Evolutionary conservation across 2,888 invertebrate species (phyloP).

Genomic region (Mythimna albipuncta): DNA sequence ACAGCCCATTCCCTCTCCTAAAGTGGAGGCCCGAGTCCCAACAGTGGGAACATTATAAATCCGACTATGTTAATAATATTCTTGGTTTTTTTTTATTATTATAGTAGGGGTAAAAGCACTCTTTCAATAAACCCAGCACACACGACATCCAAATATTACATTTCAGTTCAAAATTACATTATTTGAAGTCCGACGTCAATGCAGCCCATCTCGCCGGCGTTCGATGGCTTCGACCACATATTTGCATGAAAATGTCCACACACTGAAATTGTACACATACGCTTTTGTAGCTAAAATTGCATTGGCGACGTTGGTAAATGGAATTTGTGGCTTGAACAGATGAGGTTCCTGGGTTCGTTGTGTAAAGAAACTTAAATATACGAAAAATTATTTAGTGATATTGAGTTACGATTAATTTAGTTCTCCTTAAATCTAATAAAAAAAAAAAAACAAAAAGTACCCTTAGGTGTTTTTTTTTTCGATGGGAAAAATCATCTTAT

Average conservation of each 20-base stretch:
- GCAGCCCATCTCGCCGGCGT: background rate
- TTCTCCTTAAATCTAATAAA: too few species aligned
- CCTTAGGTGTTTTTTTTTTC: too few species aligned
- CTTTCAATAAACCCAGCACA: constrained; percentile 13
- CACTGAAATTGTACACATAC: background rate
- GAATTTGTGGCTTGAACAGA: background rate
- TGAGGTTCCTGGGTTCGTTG: background rate
- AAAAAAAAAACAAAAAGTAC: too few species aligned
- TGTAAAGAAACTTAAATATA: background rate
- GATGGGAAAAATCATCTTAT: too few species aligned
- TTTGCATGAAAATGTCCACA: constrained; percentile 54
- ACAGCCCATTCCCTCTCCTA: too few species aligned
- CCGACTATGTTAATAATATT: too few species aligned
- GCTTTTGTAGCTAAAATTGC: constrained; percentile 37
- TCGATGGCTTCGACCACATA: constrained; percentile 41
- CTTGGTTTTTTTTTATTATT: too few species aligned
- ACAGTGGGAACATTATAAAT: too few species aligned
- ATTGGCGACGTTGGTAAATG: constrained; percentile 1
- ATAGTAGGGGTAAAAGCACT: background rate
- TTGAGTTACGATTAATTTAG: background rate
- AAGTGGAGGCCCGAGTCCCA: too few species aligned
- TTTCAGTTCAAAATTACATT: constrained; percentile 36
- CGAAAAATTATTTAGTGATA: background rate
- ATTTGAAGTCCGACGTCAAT: constrained; percentile 11
- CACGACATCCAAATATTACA: constrained; percentile 31